Base-by-base conservation (phyloP, 2,113 vertebrate genomes). In the Ciconia boyciana region DNA sequence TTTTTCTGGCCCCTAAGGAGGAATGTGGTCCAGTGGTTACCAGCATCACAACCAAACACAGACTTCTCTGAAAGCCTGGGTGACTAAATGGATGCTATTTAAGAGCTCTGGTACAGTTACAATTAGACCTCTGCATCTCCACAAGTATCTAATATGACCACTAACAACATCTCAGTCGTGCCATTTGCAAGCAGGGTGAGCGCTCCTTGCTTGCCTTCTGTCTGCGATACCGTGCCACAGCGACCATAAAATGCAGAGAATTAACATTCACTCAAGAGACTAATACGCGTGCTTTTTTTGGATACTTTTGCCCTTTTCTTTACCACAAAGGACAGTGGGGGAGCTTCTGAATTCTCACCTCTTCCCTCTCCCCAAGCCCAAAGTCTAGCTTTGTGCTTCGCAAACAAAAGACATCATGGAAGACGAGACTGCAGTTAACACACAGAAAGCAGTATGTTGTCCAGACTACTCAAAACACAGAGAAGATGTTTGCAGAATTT, bases 21-120 rank as follows among this genome's bases (percentile, higher is more conserved):
- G 43, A 89, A 86, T 91, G 91, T 80, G 96, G 97, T 96, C 29
- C 84, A 91, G 96, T 51, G 95, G 96, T 96, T 95, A 96, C 83
- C 81, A 94, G 82, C 94, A 94, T 66, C 94, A 89, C 87, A 93
- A 96, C 89, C 91, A 77, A 95, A 83, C 52, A 75, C 65, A 91
- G 83, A 46, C 54, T 84, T 76, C 81, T 96, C 95, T 87, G 65
- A 79, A 95, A 78, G 74, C 6, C 89, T 84, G 93, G 89, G 91
- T 91, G 93, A 95, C 95, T 96, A 93, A 94, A 92, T 32, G 46
- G 87, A 95, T 94, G 74, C 89, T 87, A 89, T 94, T 93, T 94
- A 94, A 94, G 81, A 92, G 89, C 62, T 74, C 90, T 95, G 57
- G 78, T 76, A 83, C 74, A 90, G 89, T 51, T 93, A 88, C 90